Conservation (phyloP, 1,140 invertebrate species). For the Drosophila mayri region DNA sequence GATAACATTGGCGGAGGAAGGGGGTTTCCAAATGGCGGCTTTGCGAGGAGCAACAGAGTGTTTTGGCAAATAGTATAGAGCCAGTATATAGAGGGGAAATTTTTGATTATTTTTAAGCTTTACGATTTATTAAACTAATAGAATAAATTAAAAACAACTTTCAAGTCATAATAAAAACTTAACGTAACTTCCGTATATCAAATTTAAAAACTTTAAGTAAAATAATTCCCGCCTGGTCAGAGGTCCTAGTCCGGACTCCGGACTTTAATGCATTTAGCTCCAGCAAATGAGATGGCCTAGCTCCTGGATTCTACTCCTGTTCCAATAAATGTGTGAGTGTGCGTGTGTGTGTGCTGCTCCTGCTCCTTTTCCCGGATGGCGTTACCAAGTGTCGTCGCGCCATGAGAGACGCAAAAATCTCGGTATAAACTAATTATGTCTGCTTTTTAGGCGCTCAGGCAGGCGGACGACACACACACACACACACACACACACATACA, state of each 20-base stretch:
- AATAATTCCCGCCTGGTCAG: neutral
- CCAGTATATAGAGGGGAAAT: neutral
- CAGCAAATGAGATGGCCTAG: conserved; percentile 26
- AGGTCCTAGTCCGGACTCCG: too few species aligned
- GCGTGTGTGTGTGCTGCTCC: neutral
- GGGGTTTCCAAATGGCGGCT: neutral
- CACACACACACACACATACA: conserved; percentile 27
- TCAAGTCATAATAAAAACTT: too few species aligned
- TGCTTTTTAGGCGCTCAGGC: conserved; percentile 73
- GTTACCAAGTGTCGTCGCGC: conserved; percentile 52
- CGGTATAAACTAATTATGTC: conserved; percentile 75
- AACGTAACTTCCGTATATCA: too few species aligned
- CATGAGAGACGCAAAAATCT: conserved; percentile 65
- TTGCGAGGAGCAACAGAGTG: conserved; percentile 21
- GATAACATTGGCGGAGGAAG: neutral
- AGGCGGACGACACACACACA: conserved; percentile 49
- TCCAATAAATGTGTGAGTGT: neutral
- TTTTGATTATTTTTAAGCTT: too few species aligned
- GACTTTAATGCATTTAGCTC: conserved; percentile 43
- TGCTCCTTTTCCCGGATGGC: neutral
- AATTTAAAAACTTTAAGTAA: neutral
- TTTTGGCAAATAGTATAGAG: neutral
- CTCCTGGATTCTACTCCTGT: conserved; percentile 6
- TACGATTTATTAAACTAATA: too few species aligned
- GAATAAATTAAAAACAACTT: too few species aligned